Evolutionary conservation across 2,113 vertebrate genomes (phyloP).

Genomic region (Phylloscopus trochiloides): DNA sequence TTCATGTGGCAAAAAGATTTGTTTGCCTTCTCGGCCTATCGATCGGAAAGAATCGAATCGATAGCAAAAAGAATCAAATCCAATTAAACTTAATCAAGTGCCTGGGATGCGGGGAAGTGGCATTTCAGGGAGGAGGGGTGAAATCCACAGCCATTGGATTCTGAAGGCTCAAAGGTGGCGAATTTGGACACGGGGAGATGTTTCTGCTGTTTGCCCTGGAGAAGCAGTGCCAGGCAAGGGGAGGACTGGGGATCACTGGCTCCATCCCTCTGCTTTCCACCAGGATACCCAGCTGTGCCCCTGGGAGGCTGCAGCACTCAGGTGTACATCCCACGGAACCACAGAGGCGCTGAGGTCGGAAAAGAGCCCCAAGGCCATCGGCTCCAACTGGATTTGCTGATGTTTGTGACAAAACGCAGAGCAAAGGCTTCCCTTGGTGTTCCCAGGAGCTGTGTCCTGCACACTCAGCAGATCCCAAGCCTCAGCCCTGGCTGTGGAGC

Average conservation of each 20-base stretch:
- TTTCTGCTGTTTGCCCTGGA: background rate
- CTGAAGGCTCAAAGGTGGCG: background rate
- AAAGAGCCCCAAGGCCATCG: background rate
- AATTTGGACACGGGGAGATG: accelerated
- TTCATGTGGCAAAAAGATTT: background rate
- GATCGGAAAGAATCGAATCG: background rate
- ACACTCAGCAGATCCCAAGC: accelerated
- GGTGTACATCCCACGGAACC: background rate
- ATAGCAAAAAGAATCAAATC: background rate
- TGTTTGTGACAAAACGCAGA: background rate
- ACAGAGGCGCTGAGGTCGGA: accelerated
- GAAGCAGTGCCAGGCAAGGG: accelerated
- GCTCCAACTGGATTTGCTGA: background rate
- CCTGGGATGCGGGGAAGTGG: background rate
- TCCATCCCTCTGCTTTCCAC: background rate
- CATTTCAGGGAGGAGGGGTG: background rate
- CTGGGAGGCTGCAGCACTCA: background rate
- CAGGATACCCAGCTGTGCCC: background rate
- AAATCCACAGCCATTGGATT: background rate
- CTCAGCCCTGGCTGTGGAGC: background rate
- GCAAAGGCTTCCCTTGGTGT: background rate
- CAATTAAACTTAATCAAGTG: background rate
- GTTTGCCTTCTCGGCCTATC: background rate
- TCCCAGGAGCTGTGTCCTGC: background rate
- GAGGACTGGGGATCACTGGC: accelerated